Evolutionary conservation across 1,140 invertebrate genomes (phyloP).

Genomic region (Grapholita molesta): DNA sequence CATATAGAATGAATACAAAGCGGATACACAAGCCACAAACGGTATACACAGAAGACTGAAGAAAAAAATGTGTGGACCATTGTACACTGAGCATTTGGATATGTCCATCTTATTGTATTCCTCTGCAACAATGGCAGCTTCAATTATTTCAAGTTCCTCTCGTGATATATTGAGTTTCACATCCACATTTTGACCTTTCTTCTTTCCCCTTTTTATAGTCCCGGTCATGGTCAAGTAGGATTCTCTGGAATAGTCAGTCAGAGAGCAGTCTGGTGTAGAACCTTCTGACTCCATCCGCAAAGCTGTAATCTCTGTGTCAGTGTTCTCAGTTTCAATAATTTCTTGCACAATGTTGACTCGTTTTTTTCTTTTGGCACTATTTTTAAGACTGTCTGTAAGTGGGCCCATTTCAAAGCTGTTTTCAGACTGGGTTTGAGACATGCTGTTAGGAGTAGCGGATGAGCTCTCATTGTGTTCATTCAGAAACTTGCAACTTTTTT

Average conservation of each 20-base stretch:
- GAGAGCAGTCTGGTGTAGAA: slow-evolving; percentile 64
- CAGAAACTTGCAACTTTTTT: slow-evolving; percentile 59
- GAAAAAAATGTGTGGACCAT: slow-evolving; percentile 83
- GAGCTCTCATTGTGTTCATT: slow-evolving; percentile 71
- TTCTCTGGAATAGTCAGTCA: slow-evolving; percentile 69
- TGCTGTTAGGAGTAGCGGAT: slow-evolving; percentile 67
- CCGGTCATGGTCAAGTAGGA: slow-evolving; percentile 83
- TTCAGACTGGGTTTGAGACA: slow-evolving; percentile 76
- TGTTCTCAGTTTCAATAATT: slow-evolving; percentile 76
- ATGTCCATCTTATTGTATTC: slow-evolving; percentile 79
- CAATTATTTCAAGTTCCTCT: slow-evolving; percentile 84
- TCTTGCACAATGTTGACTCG: slow-evolving; percentile 81
- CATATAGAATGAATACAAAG: slow-evolving; percentile 85
- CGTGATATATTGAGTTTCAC: slow-evolving; percentile 84
- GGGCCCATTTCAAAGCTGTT: slow-evolving; percentile 75
- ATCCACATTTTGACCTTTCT: slow-evolving; percentile 86
- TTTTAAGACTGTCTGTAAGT: slow-evolving; percentile 73
- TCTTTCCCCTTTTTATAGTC: slow-evolving; percentile 85
- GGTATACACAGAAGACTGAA: slow-evolving; percentile 84
- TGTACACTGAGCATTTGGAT: slow-evolving; percentile 79
- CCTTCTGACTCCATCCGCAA: slow-evolving; percentile 72
- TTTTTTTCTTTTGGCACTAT: slow-evolving; percentile 79
- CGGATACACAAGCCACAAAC: slow-evolving; percentile 81
- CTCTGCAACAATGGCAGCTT: slow-evolving; percentile 81
- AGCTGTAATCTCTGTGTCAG: slow-evolving; percentile 72